Percentiles rank a stretch among this genome's conserved stretches.
phyloP scores from a whole-genome alignment of 2,797 vertebrate species.

The Mormyrops attenuatus region DNA sequence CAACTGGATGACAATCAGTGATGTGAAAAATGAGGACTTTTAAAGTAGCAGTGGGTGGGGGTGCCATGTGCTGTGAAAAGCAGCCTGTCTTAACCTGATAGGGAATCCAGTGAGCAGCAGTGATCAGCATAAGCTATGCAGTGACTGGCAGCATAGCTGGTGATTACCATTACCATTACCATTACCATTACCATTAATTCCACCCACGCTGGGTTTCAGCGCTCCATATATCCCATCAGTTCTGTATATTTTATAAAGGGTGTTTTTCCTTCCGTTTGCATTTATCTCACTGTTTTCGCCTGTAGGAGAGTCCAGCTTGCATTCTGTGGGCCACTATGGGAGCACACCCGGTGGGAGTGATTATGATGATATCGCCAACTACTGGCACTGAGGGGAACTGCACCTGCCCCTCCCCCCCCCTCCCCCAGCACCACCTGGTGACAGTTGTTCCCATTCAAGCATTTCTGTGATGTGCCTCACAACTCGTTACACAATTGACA shows the following conservation, averaged over 20 bases:
- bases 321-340: neutral
- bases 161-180: no score
- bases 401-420: neutral
- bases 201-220: neutral
- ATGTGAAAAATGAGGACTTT: neutral
- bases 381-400: neutral
- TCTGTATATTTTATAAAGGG: neutral
- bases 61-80: neutral
- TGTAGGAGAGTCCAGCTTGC: neutral
- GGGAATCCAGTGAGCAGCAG: neutral
- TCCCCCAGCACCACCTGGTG: neutral
- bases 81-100: neutral
- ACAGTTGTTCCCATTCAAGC: neutral
- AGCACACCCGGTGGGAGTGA: neutral
- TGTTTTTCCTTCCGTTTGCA: neutral
- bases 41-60: neutral
- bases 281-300: neutral
- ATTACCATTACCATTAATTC: no score
- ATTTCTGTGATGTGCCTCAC: neutral
- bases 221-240: neutral
- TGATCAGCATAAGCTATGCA: neutral
- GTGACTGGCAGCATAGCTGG: neutral
- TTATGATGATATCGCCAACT: conserved; percentile 7
- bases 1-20: neutral
- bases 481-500: neutral